A percentile compares a stretch with the other conserved stretches of the same genome.
phyloP scores from a whole-genome alignment of 2,797 vertebrate species.

The Bovichtus variegatus region DNA sequence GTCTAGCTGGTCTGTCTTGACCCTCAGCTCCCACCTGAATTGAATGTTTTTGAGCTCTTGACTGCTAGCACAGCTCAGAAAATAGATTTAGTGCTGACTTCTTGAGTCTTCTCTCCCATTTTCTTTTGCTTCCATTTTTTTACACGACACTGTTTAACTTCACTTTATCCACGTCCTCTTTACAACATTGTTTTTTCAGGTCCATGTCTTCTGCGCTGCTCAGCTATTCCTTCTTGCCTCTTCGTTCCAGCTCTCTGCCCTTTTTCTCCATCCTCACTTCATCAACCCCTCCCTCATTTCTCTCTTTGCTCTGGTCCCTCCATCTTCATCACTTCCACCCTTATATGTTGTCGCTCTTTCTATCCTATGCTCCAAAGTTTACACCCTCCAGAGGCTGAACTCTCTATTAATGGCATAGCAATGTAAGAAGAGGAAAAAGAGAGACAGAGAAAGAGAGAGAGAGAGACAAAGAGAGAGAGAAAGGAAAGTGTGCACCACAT shows the following conservation, averaged over 20 bases:
- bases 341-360: constrained; percentile 38
- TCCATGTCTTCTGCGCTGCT: background rate
- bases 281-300: constrained; percentile 37
- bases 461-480: constrained; percentile 16
- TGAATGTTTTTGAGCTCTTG: constrained; percentile 28
- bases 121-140: constrained; percentile 2
- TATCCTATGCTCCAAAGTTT: constrained; percentile 38
- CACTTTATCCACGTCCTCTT: constrained; percentile 25
- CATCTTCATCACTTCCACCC: constrained; percentile 35
- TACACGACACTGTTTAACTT: constrained; percentile 44
- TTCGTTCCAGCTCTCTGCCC: constrained; percentile 18
- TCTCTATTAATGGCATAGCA: constrained; percentile 73
- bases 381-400: constrained; percentile 58
- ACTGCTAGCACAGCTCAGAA: constrained; percentile 19
- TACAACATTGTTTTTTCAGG: background rate
- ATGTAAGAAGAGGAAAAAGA: constrained; percentile 37
- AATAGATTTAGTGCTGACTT: constrained; percentile 16
- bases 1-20: constrained; percentile 1
- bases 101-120: constrained; percentile 6
- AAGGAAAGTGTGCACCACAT: constrained; percentile 27
- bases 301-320: constrained; percentile 27
- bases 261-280: constrained; percentile 34
- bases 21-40: constrained; percentile 37
- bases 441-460: constrained; percentile 14
- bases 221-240: constrained; percentile 18